Evolutionary conservation across 2,888 invertebrate species (phyloP).

Genomic region (Crioceris asparagi): DNA sequence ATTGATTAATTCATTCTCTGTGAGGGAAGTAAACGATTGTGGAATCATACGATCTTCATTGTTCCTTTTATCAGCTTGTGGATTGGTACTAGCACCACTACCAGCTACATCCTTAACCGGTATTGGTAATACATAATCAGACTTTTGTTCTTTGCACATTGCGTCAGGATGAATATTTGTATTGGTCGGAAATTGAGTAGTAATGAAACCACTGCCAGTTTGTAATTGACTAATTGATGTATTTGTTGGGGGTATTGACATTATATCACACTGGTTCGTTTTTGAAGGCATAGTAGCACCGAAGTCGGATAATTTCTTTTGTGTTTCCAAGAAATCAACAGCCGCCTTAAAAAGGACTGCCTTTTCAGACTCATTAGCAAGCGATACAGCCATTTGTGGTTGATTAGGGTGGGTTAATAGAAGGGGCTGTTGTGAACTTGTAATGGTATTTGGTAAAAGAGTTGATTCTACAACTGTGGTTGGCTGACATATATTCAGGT

Average conservation of each 20-base stretch:
- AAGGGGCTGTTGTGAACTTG: conserved; percentile 9
- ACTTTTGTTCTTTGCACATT: conserved; percentile 17
- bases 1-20: conserved; percentile 77
- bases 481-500: conserved; percentile 23
- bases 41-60: conserved; percentile 50
- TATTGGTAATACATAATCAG: conserved; percentile 24
- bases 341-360: conserved; percentile 68
- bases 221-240: conserved; percentile 7
- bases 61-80: conserved; percentile 34
- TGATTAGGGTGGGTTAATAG: conserved; percentile 21
- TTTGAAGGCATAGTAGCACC: conserved; percentile 15
- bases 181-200: conserved; percentile 12
- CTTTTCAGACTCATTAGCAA: conserved; percentile 53
- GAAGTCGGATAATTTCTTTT: conserved; percentile 45
- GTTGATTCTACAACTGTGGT: conserved; percentile 24
- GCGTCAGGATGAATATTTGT: conserved; percentile 10
- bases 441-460: conserved; percentile 17
- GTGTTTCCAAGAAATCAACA: conserved; percentile 57
- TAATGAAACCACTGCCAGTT: conserved; percentile 20
- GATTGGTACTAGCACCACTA: conserved; percentile 10
- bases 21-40: conserved; percentile 71
- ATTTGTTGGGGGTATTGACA: conserved; percentile 19
- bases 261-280: conserved; percentile 25
- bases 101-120: conserved; percentile 27
- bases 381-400: conserved; percentile 21